A percentile compares a stretch with the other conserved stretches of the same genome.
These are phyloP conservation scores for Cisticola juncidis DNA, from an alignment of 2,113 vertebrate species.

Conservation along the genomic window DNA sequence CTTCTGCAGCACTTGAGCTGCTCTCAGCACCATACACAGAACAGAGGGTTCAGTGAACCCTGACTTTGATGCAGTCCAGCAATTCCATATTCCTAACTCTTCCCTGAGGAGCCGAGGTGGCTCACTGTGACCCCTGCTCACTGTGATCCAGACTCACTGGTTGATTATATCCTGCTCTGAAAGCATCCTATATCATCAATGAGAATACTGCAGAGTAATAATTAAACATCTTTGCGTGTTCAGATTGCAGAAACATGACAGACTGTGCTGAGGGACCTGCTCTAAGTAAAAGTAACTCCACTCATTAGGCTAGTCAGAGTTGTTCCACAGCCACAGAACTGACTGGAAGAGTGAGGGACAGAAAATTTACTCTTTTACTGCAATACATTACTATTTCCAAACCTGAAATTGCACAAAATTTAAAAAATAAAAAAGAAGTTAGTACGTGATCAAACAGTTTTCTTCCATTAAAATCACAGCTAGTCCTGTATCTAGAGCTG, in stretches of 20 bases:
- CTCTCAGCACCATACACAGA: background rate
- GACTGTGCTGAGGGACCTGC: background rate
- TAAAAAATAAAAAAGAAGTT: background rate
- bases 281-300: background rate
- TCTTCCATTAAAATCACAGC: background rate
- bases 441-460: background rate
- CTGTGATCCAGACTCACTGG: background rate
- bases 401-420: background rate
- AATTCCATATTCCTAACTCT: background rate
- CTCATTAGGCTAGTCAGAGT: background rate
- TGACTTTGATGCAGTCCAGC: background rate
- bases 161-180: background rate
- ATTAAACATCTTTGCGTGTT: background rate
- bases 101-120: background rate
- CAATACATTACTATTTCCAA: background rate
- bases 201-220: background rate
- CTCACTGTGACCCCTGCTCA: background rate
- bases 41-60: background rate
- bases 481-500: background rate
- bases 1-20: background rate
- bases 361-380: background rate
- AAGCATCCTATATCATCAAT: background rate
- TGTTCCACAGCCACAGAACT: background rate
- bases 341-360: background rate
- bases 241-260: background rate